Percentiles rank a stretch among this genome's conserved stretches.
Evolutionary conservation across 2,888 invertebrate genomes (phyloP).

Genomic region (Pandemis corylana): DNA sequence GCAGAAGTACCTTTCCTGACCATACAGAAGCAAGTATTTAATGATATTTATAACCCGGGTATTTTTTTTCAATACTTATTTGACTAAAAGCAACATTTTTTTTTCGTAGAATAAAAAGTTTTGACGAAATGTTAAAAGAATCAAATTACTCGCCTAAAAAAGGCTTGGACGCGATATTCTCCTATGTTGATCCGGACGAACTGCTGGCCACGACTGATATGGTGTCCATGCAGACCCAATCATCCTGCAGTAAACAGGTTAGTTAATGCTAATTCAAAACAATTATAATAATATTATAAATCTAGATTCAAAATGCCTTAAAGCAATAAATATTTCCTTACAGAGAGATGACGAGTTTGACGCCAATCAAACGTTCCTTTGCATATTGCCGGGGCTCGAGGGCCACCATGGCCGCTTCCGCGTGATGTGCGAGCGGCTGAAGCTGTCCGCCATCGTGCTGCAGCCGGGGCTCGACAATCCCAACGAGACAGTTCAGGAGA

Average conservation of each 20-base stretch:
- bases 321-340: conserved; percentile 3
- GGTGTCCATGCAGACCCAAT: conserved; percentile 49
- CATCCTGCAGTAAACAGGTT: conserved; percentile 39
- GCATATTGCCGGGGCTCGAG: conserved; percentile 64
- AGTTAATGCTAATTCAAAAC: not conserved
- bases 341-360: conserved; percentile 61
- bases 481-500: conserved; percentile 52
- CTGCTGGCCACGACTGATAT: conserved; percentile 54
- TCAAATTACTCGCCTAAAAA: conserved; percentile 38
- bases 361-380: conserved; percentile 51
- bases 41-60: conserved; percentile 29
- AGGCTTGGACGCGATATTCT: conserved; percentile 55
- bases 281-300: too few species aligned
- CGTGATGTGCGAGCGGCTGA: conserved; percentile 57
- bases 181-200: conserved; percentile 57
- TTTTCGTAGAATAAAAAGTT: conserved; percentile 47
- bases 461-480: conserved; percentile 57
- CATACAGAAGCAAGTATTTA: conserved; percentile 46
- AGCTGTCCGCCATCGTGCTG: conserved; percentile 59
- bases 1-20: conserved; percentile 46
- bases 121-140: conserved; percentile 45
- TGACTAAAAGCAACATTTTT: conserved; percentile 1
- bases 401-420: conserved; percentile 57
- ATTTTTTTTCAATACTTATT: not conserved
- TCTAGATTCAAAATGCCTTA: too few species aligned